Evolutionary conservation across 1,140 invertebrate genomes (phyloP).

Genomic region (Heliconius eleuchia): DNA sequence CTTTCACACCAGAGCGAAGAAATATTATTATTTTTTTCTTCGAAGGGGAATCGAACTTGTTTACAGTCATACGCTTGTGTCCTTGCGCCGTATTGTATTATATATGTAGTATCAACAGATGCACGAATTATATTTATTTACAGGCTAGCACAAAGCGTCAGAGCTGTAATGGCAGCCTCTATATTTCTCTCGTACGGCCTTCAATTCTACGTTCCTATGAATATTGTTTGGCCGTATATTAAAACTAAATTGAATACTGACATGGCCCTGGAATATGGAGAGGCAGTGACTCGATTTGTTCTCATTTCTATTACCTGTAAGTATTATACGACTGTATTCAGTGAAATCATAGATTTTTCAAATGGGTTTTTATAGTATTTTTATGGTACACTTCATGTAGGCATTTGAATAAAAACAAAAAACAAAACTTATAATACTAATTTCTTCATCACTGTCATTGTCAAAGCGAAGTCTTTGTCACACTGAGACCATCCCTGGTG

Average conservation of each 20-base stretch:
- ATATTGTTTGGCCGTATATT: slow-evolving; percentile 91
- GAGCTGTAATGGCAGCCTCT: slow-evolving; percentile 91
- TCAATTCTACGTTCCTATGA: slow-evolving; percentile 96
- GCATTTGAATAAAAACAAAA: too few species aligned
- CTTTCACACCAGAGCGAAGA: too few species aligned
- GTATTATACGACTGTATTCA: slow-evolving; percentile 54
- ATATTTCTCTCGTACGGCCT: slow-evolving; percentile 94
- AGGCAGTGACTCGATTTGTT: slow-evolving; percentile 85
- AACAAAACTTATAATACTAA: too few species aligned
- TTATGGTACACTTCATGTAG: too few species aligned
- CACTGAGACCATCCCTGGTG: background rate
- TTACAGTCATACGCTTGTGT: too few species aligned
- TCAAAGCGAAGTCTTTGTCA: background rate
- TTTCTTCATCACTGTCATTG: too few species aligned
- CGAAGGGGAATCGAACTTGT: too few species aligned
- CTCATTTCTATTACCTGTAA: slow-evolving; percentile 92
- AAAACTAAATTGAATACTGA: slow-evolving; percentile 83
- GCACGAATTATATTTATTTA: slow-evolving; percentile 44
- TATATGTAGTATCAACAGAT: too few species aligned
- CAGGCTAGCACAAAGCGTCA: slow-evolving; percentile 91
- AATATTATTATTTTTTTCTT: too few species aligned
- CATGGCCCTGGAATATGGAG: slow-evolving; percentile 83
- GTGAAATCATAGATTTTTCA: background rate
- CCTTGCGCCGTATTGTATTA: too few species aligned
- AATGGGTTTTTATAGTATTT: background rate